A percentile compares a stretch with the other conserved stretches of the same genome.
phyloP scores from a whole-genome alignment of 1,140 invertebrate genomes.

The Ceratitis capitata region DNA sequence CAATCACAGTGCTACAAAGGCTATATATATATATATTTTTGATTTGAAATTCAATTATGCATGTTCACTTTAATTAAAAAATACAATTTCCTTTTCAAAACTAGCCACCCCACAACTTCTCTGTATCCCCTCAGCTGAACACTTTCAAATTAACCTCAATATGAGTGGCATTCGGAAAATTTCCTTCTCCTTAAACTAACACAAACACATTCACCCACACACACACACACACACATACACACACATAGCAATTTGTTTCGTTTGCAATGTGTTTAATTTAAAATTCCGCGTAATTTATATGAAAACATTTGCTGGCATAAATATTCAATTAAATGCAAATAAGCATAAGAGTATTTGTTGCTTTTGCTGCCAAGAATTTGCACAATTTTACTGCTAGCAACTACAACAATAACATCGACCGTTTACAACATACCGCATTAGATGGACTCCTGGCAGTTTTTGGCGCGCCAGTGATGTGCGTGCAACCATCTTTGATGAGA shows the following conservation, averaged over 20 bases:
- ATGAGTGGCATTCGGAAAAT: background rate
- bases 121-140: background rate
- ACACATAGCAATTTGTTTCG: background rate
- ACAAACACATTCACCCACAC: no score
- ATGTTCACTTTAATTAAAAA: no score
- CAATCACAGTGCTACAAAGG: no score
- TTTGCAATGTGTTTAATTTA: background rate
- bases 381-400: background rate
- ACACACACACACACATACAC: no score
- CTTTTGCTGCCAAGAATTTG: background rate
- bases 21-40: no score
- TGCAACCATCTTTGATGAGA: no score
- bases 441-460: background rate
- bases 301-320: background rate
- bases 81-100: no score
- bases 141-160: background rate
- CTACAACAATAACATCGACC: background rate
- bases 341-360: no score
- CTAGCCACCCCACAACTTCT: no score
- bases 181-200: background rate
- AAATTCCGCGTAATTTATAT: background rate
- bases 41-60: no score
- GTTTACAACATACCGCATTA: no score
- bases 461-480: background rate
- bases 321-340: background rate